Base-by-base conservation (phyloP, 1,140 invertebrate genomes). In the Drosophila leontia region DNA sequence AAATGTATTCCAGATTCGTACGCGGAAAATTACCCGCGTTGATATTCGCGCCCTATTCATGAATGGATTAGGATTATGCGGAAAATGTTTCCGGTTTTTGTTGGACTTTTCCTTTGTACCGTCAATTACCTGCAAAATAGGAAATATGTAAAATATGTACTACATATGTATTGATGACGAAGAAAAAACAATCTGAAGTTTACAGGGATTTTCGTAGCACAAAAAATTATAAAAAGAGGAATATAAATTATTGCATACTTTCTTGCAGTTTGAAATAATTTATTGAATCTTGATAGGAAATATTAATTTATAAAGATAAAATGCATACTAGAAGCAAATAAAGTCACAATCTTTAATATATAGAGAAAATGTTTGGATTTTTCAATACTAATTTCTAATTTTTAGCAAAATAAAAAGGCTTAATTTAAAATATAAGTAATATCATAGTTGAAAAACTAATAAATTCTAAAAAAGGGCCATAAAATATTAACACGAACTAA, bases 41-140 rank as follows among this genome's bases (percentile, higher is more conserved):
- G 48, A 29, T 60, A 68, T 78, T 47, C 64, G 17, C 26, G 41
- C 56, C 57, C 57, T 72, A 61, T 64, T 19, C 70, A 87, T 83
- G 71, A 86, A 83, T 87, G 80, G 84, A 87, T 79, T 69, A 74
- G 55, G 47, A 63, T 70, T 70, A 78, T 32, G 35, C 26, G 60
- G 68, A 55, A 69, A 68, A 61, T 48, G 29, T 48, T 63, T 78
- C 75, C 61, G 75, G 62, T 63, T 67, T 81, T 32, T 2, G 13
- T 61, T 64, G 35, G 17, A 57, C 23, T 60, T 61, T 68, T 72
- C 39, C 4, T n/a, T 15, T n/a, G 26, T 23, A 29, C n/a, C 1
- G 34, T 23, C 4, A 3, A n/a, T 41, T 76, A 75, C 61, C 60
- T 75, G 47, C 1, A 3, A 35, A 75, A 45, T 23, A 17, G 53